A percentile compares a stretch with the other conserved stretches of the same genome.
These are phyloP conservation scores for Sesamia nonagrioides DNA, from an alignment of 1,140 invertebrate species.

Conservation along the genomic window DNA sequence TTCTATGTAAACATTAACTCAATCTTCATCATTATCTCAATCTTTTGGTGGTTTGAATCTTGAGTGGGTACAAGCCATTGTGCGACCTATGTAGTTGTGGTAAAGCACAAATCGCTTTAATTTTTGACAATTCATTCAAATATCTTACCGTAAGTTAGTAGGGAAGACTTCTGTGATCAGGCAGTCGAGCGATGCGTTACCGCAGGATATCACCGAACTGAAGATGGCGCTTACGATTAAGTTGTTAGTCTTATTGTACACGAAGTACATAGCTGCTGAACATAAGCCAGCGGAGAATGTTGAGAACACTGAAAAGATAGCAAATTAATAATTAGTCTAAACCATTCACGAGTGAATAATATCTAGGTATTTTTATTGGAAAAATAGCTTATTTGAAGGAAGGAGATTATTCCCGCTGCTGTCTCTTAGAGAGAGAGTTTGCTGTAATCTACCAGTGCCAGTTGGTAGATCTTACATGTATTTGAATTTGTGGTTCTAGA, in stretches of 20 bases:
- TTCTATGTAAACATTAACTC: no score
- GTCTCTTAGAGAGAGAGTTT: no score
- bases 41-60: no score
- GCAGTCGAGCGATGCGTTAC: slow-evolving; percentile 95
- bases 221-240: slow-evolving; percentile 94
- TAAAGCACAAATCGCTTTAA: no score
- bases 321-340: not conserved
- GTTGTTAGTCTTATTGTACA: slow-evolving; percentile 94
- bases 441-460: no score
- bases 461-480: no score
- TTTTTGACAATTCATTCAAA: not conserved
- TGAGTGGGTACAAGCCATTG: no score
- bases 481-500: no score
- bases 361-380: not conserved
- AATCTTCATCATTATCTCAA: no score
- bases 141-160: slow-evolving; percentile 91
- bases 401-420: no score
- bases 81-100: not conserved
- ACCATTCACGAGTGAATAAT: not conserved
- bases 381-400: no score
- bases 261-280: slow-evolving; percentile 95
- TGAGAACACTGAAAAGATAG: slow-evolving; percentile 91
- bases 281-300: slow-evolving; percentile 95
- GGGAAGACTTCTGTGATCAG: slow-evolving; percentile 96
- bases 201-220: slow-evolving; percentile 95